Conservation (phyloP, 2,797 vertebrate species). For the Tauraco hartlaubi region DNA sequence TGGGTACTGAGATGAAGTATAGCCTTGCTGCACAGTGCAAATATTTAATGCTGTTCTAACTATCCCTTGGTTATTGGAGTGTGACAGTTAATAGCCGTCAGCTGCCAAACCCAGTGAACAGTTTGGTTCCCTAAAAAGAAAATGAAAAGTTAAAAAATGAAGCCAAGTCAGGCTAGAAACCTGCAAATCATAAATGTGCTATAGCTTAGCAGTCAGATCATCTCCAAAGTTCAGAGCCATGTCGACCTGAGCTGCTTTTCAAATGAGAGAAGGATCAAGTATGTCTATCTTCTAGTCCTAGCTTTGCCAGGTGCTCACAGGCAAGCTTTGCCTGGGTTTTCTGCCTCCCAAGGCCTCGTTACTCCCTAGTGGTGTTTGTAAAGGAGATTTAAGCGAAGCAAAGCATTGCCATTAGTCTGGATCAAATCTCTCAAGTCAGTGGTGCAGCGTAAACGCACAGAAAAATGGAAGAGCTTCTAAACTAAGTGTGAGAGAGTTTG, state of each 20-base stretch:
- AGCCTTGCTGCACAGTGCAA: constrained; percentile 61
- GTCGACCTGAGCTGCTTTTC: constrained; percentile 43
- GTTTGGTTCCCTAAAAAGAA: constrained; percentile 49
- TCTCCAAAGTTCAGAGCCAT: constrained; percentile 30
- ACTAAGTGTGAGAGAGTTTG: neutral
- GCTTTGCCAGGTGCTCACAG: neutral
- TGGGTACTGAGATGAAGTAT: constrained; percentile 61
- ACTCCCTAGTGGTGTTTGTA: neutral
- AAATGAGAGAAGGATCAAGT: neutral
- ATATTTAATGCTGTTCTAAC: constrained; percentile 74
- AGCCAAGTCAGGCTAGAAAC: constrained; percentile 52
- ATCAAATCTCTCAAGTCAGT: constrained; percentile 12
- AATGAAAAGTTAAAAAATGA: constrained; percentile 72
- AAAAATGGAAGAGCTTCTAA: constrained; percentile 30
- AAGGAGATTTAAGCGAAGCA: neutral
- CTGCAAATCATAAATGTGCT: constrained; percentile 34
- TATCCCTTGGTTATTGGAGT: constrained; percentile 70
- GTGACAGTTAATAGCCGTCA: constrained; percentile 72
- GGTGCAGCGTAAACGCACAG: neutral
- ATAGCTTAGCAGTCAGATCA: constrained; percentile 40
- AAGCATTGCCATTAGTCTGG: neutral
- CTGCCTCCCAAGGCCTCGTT: neutral
- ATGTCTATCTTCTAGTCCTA: neutral
- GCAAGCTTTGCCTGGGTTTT: neutral
- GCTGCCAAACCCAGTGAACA: constrained; percentile 63